These are phyloP conservation scores for Zhuqinia jingwanae DNA, from an alignment of 2,888 invertebrate species.

Conservation along the genomic window DNA sequence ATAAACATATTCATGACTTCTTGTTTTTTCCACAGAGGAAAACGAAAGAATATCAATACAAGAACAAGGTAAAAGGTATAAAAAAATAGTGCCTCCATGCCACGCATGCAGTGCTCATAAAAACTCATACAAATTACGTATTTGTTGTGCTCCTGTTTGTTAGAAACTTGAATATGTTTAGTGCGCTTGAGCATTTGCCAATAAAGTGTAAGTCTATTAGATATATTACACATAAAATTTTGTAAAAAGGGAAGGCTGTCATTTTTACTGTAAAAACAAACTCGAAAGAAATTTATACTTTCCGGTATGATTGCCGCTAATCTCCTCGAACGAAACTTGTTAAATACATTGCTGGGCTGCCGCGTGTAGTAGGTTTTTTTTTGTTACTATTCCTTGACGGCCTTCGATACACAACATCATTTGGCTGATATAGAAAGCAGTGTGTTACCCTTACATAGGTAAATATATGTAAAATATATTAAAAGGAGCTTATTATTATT, in stretches of 20 bases:
- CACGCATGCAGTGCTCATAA: not conserved
- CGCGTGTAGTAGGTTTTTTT: not conserved
- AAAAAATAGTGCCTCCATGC: not conserved
- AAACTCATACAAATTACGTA: not conserved
- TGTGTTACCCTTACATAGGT: not conserved
- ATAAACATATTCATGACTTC: not conserved
- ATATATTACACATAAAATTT: slow-evolving; percentile 22
- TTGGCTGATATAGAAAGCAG: not conserved
- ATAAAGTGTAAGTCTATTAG: slow-evolving; percentile 39
- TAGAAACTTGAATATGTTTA: slow-evolving; percentile 12
- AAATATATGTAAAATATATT: not conserved
- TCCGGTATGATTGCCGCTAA: slow-evolving; percentile 66
- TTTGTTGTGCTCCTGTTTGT: not conserved
- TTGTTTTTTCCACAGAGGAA: not conserved
- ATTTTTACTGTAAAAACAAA: slow-evolving; percentile 55
- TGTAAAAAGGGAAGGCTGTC: slow-evolving; percentile 49
- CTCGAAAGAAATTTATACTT: slow-evolving; percentile 66
- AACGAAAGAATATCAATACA: not conserved
- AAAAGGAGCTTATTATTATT: too few species aligned
- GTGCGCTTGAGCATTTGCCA: slow-evolving; percentile 38
- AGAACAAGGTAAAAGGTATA: not conserved
- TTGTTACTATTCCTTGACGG: not conserved
- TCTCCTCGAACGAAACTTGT: slow-evolving; percentile 41
- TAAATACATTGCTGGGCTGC: not conserved
- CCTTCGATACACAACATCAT: too few species aligned